phyloP scores from a whole-genome alignment of 30 jellyfish, hydroid and myxozoan species.

The Hydractinia echinata region DNA sequence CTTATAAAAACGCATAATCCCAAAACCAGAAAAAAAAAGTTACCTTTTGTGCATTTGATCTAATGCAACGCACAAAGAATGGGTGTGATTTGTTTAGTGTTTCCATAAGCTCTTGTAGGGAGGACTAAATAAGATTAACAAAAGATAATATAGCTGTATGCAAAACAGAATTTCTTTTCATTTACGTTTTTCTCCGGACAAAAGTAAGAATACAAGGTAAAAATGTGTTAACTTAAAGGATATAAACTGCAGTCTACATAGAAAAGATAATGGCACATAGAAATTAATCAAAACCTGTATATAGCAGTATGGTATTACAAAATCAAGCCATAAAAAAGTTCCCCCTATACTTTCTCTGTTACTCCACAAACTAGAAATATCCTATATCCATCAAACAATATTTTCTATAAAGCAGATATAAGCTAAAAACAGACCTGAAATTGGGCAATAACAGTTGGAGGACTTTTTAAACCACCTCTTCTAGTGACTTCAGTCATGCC shows the following conservation, averaged over 20 bases:
- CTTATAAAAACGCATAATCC: background rate
- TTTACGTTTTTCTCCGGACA: background rate
- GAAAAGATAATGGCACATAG: too few relatives aligned
- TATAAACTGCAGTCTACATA: too few relatives aligned
- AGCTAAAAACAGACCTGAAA: conserved; percentile 62
- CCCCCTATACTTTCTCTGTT: too few relatives aligned
- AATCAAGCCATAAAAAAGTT: too few relatives aligned
- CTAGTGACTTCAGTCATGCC: conserved; percentile 61
- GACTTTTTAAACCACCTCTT: conserved; percentile 48
- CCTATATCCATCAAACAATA: background rate
- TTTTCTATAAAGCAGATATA: background rate
- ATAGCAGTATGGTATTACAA: too few relatives aligned
- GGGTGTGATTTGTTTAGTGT: conserved; percentile 94
- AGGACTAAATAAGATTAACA: conserved; percentile 48
- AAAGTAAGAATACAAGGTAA: background rate
- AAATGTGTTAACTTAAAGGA: too few relatives aligned
- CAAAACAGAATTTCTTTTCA: background rate
- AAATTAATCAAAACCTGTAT: too few relatives aligned
- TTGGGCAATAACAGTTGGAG: conserved; percentile 93
- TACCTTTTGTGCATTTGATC: conserved; percentile 91
- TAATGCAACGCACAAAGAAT: conserved; percentile 80
- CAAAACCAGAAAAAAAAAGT: background rate
- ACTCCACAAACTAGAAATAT: too few relatives aligned
- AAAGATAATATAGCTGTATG: background rate
- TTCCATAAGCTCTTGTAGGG: conserved; percentile 89